Evolutionary conservation across 2,888 invertebrate genomes (phyloP), one percentile per base, ranked within the genome.

Genomic region (Cheilosia urbana): DNA sequence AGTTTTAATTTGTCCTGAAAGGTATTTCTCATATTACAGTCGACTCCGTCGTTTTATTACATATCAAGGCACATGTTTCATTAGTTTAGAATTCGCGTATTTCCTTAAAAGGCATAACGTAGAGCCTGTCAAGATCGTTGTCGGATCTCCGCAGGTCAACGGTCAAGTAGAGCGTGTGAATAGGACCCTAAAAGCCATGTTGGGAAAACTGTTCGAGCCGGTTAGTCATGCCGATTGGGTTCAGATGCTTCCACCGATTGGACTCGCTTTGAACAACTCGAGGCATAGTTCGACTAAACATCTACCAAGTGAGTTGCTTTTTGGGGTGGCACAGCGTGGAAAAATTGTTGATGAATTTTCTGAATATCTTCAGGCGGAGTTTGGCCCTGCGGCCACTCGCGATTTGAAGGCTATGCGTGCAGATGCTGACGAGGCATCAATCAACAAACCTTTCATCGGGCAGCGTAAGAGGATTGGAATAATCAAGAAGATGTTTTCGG

Each of bases 131-230:
- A 73, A 87, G 47, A 87, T 89, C 2, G 89, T 90, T 4, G 84
- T 88, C 1, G 88, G 76, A 7, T 88, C 88, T 0, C 89, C 89
- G 0, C 83, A 89, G 34, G 88, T 89, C 0, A 90, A 90, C 68
- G 90, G 90, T 0, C 89, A 83, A 19, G 72, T 76, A 4, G 80
- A 83, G 27, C 21, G 76, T 6, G 51, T 77, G 1, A 87, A 81
- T 47, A 27, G 79, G 13, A 68, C 72, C 0, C 17, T 84, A 13
- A 84, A 45, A 4, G 37, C 15, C 9, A 71, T 80, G 65, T 15
- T 85, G 13, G 42, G 45, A 4, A 85, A 80, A 37, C 17, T 80
- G 17, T 42, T 21, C 7, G 85, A 79, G 34, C 55, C 66, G 13
- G 9, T 73, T 15, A 30, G 55, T 4, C 66, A 73, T 45, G 21